A percentile compares a stretch with the other conserved stretches of the same genome.
Evolutionary conservation across 1,140 invertebrate genomes (phyloP).

Genomic region (Drosophila repleta): DNA sequence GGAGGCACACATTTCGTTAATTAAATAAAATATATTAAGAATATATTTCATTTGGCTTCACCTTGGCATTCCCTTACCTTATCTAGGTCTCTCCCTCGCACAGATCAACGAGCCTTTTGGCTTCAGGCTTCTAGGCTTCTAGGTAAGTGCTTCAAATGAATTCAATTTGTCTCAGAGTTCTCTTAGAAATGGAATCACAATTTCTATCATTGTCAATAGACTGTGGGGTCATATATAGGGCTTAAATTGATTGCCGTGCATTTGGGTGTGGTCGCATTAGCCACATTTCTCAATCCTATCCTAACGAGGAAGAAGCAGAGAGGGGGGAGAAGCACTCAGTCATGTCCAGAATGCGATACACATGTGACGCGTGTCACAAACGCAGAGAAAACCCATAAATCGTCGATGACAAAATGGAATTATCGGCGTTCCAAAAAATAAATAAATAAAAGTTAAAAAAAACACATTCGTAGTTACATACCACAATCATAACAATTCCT

Average conservation of each 20-base stretch:
- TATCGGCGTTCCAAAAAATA: conserved; percentile 37
- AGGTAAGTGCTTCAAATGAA: conserved; percentile 24
- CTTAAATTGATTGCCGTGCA: conserved; percentile 40
- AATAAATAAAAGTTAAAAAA: background rate
- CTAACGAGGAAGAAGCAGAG: background rate
- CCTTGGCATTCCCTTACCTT: background rate
- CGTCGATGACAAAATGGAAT: conserved; percentile 70
- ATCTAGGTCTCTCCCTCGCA: background rate
- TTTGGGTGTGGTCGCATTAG: conserved; percentile 56
- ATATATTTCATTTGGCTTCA: background rate
- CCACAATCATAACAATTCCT: conserved; percentile 28
- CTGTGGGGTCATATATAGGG: conserved; percentile 15
- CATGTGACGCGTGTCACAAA: conserved; percentile 59
- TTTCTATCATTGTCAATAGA: conserved; percentile 26
- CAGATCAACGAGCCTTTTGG: background rate
- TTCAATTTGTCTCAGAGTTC: conserved; percentile 35
- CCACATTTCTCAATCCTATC: conserved; percentile 35
- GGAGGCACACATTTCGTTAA: background rate
- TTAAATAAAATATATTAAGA: conserved; percentile 1
- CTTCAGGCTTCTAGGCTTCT: too few species aligned
- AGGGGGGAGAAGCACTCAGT: conserved; percentile 33
- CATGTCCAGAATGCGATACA: conserved; percentile 40
- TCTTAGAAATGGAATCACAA: conserved; percentile 29
- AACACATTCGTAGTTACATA: conserved; percentile 20
- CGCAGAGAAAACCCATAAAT: conserved; percentile 68